Conservation (phyloP, 2,888 invertebrate species). For the Andrena bicolor region DNA sequence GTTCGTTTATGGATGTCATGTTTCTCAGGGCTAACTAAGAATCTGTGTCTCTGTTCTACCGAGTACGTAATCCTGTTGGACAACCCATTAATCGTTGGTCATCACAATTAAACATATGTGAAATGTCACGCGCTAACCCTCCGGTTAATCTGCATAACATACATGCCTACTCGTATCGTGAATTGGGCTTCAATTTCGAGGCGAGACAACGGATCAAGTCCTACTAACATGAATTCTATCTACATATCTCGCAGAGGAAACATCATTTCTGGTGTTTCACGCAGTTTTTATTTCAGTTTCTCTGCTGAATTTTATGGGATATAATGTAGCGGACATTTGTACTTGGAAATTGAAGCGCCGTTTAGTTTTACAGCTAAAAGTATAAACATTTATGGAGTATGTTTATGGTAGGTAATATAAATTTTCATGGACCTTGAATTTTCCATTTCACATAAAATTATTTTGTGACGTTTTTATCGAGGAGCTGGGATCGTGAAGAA, state of each 20-base stretch:
- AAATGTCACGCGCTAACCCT: slow-evolving; percentile 51
- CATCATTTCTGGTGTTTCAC: too few relatives aligned
- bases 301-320: too few relatives aligned
- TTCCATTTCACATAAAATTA: too few relatives aligned
- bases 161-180: slow-evolving; percentile 32
- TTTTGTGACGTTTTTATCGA: too few relatives aligned
- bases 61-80: slow-evolving; percentile 51
- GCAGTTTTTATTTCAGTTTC: too few relatives aligned
- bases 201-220: slow-evolving; percentile 27
- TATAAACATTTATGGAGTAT: too few relatives aligned
- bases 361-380: too few relatives aligned
- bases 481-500: too few relatives aligned
- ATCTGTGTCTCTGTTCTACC: slow-evolving; percentile 20
- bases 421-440: too few relatives aligned
- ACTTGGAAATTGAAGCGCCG: too few relatives aligned
- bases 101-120: slow-evolving; percentile 58
- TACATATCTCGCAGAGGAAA: background rate
- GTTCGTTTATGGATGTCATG: background rate
- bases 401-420: too few relatives aligned
- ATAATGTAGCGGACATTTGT: too few relatives aligned
- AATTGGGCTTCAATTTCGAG: slow-evolving; percentile 26
- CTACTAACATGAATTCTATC: background rate
- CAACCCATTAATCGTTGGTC: slow-evolving; percentile 60
- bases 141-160: slow-evolving; percentile 58
- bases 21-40: slow-evolving; percentile 14